Evolutionary conservation across 2,113 vertebrate species (phyloP).

Genomic region (Leucosticte australis): DNA sequence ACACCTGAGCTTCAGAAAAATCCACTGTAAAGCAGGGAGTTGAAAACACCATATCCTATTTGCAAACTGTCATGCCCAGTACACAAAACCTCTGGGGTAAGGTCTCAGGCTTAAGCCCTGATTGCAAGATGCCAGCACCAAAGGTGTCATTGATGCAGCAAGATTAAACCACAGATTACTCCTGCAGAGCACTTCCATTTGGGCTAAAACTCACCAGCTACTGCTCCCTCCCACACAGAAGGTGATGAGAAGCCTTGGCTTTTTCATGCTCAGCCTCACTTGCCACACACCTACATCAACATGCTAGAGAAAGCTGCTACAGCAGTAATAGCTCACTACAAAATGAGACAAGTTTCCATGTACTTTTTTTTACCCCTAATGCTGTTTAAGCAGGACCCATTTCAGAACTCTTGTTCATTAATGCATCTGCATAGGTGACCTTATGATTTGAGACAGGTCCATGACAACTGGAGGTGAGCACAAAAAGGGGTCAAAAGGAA

Average conservation of each 20-base stretch:
- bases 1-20: background rate
- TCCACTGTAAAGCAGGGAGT: background rate
- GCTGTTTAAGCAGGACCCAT: background rate
- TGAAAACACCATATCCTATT: background rate
- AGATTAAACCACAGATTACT: background rate
- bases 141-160: background rate
- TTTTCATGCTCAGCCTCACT: background rate
- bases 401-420: background rate
- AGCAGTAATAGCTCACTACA: background rate
- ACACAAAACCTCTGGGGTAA: background rate
- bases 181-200: background rate
- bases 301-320: background rate
- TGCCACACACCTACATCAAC: background rate
- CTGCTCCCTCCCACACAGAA: background rate
- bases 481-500: background rate
- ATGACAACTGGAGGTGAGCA: background rate
- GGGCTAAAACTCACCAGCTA: background rate
- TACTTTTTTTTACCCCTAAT: background rate
- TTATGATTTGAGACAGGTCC: background rate
- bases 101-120: background rate
- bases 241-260: background rate
- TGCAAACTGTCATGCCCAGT: background rate
- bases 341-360: background rate
- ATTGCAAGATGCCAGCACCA: background rate
- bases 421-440: background rate